These are phyloP conservation scores for Meloidogyne floridensis DNA, from an alignment of 1,140 invertebrate species.

Conservation along the genomic window DNA sequence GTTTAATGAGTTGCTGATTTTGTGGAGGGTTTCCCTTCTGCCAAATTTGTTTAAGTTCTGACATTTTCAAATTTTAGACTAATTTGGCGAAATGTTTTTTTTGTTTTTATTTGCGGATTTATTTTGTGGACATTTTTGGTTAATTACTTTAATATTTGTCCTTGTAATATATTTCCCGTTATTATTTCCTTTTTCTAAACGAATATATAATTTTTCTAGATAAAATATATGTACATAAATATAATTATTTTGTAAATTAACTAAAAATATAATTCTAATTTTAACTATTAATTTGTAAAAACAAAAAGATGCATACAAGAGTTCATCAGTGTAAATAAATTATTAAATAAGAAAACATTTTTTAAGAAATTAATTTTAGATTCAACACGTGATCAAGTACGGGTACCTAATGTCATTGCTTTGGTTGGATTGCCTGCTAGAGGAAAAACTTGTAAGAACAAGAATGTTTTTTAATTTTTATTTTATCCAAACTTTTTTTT, in stretches of 20 bases:
- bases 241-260: slow-evolving; percentile 1
- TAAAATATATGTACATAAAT: background rate
- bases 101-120: background rate
- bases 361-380: slow-evolving; percentile 41
- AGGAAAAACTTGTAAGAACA: slow-evolving; percentile 93
- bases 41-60: too few relatives aligned
- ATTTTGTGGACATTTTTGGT: too few relatives aligned
- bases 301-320: slow-evolving; percentile 43
- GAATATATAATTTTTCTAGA: background rate
- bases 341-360: background rate
- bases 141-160: too few relatives aligned
- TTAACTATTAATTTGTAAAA: background rate
- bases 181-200: background rate
- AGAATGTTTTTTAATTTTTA: background rate
- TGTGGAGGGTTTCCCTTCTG: too few relatives aligned
- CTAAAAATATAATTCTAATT: background rate
- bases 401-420: slow-evolving; percentile 78
- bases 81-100: slow-evolving; percentile 5
- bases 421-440: slow-evolving; percentile 93
- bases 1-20: too few relatives aligned
- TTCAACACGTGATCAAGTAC: slow-evolving; percentile 60
- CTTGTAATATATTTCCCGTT: too few relatives aligned
- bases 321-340: slow-evolving; percentile 50
- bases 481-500: background rate
- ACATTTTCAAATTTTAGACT: background rate